A percentile compares a stretch with the other conserved stretches of the same genome.
phyloP scores from a whole-genome alignment of 2,888 invertebrate genomes.

The Lasioglossum vierecki region DNA sequence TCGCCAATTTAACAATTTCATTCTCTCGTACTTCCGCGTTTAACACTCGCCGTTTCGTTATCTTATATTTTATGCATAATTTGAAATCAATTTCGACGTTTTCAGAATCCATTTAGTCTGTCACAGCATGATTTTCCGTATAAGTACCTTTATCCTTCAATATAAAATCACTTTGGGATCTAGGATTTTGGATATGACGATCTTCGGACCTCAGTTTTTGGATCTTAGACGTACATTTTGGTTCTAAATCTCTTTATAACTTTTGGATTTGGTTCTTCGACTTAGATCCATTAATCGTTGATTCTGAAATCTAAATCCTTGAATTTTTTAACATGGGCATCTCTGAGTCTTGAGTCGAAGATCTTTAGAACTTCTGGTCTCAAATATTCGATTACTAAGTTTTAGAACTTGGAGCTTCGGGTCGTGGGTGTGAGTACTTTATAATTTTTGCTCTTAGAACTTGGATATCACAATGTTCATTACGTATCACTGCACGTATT shows the following conservation, averaged over 20 bases:
- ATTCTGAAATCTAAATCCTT: neutral
- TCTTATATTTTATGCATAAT: neutral
- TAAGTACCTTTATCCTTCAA: no score
- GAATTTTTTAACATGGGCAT: neutral
- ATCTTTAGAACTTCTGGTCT: no score
- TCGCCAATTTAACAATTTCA: conserved; percentile 30
- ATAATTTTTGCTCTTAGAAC: neutral
- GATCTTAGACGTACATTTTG: neutral
- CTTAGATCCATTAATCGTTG: neutral
- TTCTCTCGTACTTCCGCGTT: neutral
- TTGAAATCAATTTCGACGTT: neutral
- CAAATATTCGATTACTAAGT: neutral
- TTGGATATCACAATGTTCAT: neutral
- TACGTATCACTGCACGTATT: neutral
- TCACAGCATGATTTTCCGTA: neutral
- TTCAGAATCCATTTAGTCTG: neutral
- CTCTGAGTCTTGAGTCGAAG: no score
- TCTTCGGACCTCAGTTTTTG: neutral
- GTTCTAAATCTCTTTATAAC: neutral
- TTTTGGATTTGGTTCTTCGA: neutral
- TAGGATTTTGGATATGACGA: neutral
- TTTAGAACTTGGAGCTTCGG: neutral
- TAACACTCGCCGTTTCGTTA: neutral
- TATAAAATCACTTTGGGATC: neutral
- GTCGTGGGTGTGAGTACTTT: neutral